Evolutionary conservation across 2,113 vertebrate genomes (phyloP).

Genomic region (Irena cyanogastra): DNA sequence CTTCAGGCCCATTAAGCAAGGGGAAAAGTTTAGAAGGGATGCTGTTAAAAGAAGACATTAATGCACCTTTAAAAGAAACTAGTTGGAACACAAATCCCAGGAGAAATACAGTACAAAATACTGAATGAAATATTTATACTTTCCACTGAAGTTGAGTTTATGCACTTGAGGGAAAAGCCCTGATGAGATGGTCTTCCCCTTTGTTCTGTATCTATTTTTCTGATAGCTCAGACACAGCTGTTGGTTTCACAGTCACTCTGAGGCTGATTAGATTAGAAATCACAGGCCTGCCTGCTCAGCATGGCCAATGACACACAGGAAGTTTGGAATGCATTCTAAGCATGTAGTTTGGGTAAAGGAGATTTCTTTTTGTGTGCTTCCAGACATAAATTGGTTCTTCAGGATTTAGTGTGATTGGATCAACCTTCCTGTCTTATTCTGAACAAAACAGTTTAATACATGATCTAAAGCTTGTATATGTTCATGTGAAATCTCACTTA

Average conservation of each 20-base stretch:
- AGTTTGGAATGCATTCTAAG: not conserved
- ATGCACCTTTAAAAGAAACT: constrained; percentile 61
- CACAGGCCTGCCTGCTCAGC: constrained; percentile 44
- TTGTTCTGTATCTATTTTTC: constrained; percentile 72
- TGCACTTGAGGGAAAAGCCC: constrained; percentile 54
- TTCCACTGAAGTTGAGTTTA: constrained; percentile 51
- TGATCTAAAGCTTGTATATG: not conserved
- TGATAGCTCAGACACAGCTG: constrained; percentile 61
- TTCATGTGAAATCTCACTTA: not conserved
- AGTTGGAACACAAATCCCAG: constrained; percentile 43
- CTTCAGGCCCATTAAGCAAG: constrained; percentile 47
- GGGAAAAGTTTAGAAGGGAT: constrained; percentile 30
- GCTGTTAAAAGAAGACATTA: constrained; percentile 47
- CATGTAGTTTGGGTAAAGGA: not conserved
- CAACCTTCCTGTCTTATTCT: not conserved
- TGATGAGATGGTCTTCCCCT: constrained; percentile 64
- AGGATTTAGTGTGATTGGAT: not conserved
- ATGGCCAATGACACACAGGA: constrained; percentile 18
- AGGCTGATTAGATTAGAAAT: constrained; percentile 71
- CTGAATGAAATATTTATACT: constrained; percentile 76
- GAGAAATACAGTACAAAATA: constrained; percentile 65
- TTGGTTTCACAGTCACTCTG: constrained; percentile 56
- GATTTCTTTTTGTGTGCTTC: not conserved
- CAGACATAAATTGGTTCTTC: not conserved
- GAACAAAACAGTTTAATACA: not conserved